These are phyloP conservation scores for Macrosoma leucophasiata DNA, from an alignment of 2,888 invertebrate genomes.

Conservation along the genomic window DNA sequence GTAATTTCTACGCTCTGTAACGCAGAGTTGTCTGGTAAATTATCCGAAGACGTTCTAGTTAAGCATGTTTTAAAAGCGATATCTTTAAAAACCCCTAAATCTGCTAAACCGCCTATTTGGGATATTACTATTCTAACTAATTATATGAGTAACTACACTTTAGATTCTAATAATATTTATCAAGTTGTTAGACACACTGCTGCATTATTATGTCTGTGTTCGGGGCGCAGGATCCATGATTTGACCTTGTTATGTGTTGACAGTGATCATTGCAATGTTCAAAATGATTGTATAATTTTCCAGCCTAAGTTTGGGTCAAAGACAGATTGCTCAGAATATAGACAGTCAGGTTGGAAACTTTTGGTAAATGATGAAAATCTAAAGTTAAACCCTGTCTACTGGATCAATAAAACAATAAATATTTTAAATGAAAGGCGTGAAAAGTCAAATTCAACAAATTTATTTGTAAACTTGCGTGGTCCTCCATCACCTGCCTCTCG, in stretches of 20 bases:
- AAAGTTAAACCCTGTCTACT: constrained; percentile 14
- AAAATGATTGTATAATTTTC: constrained; percentile 3
- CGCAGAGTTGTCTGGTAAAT: constrained; percentile 3
- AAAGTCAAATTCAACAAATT: constrained; percentile 1
- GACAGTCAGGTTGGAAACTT: constrained; percentile 21
- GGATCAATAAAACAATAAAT: constrained; percentile 12
- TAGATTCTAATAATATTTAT: constrained; percentile 4
- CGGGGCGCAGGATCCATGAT: constrained; percentile 14
- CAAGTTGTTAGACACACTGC: no score
- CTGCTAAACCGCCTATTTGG: constrained; percentile 13
- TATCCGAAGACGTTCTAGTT: constrained; percentile 15
- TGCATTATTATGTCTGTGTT: constrained; percentile 7
- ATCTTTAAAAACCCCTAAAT: constrained; percentile 7
- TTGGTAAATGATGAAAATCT: background rate
- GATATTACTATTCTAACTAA: constrained; percentile 1
- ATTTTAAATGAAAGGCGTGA: constrained; percentile 9
- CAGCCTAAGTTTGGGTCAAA: constrained; percentile 21
- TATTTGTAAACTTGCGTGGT: constrained; percentile 24
- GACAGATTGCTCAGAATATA: constrained; percentile 7
- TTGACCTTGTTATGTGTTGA: constrained; percentile 8
- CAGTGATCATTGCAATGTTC: background rate
- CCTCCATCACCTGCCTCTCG: constrained; percentile 20
- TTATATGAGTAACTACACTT: background rate
- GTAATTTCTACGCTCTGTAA: constrained; percentile 19
- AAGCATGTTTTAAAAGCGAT: constrained; percentile 16